phyloP scores from a whole-genome alignment of 2,888 invertebrate species.

The Chrysotoxum bicinctum region DNA sequence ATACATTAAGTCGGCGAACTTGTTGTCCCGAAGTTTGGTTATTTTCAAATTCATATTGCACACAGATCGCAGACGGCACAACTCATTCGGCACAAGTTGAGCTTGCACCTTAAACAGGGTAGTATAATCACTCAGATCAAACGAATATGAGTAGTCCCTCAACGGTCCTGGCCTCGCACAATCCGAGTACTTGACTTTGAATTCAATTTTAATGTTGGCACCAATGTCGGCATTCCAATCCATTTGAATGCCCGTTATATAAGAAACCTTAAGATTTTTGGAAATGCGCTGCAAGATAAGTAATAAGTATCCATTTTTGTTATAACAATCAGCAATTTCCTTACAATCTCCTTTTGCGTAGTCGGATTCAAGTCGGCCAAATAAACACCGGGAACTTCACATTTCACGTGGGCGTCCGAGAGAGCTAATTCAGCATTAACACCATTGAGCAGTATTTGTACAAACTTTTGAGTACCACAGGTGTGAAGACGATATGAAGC shows the following conservation, averaged over 20 bases:
- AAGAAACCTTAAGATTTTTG: slow-evolving; percentile 89
- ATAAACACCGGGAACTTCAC: slow-evolving; percentile 84
- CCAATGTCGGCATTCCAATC: slow-evolving; percentile 84
- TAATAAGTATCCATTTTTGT: not conserved
- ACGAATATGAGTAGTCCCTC: slow-evolving; percentile 86
- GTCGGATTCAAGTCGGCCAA: slow-evolving; percentile 87
- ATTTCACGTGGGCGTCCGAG: slow-evolving; percentile 83
- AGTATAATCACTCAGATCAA: slow-evolving; percentile 91
- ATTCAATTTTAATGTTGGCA: slow-evolving; percentile 85
- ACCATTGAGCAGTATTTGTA: slow-evolving; percentile 89
- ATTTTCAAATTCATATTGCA: slow-evolving; percentile 91
- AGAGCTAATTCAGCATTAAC: slow-evolving; percentile 83
- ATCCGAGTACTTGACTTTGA: slow-evolving; percentile 84
- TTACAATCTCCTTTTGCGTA: slow-evolving; percentile 84
- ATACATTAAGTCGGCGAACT: slow-evolving; percentile 88
- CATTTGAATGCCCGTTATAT: slow-evolving; percentile 91
- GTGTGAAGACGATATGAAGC: slow-evolving; percentile 92
- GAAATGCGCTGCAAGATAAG: slow-evolving; percentile 84
- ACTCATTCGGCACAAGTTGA: slow-evolving; percentile 89
- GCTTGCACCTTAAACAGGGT: slow-evolving; percentile 90
- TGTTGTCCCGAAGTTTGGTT: slow-evolving; percentile 83
- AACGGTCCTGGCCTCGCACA: slow-evolving; percentile 77
- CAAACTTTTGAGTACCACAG: slow-evolving; percentile 91
- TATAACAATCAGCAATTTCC: slow-evolving; percentile 37
- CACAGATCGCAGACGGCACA: slow-evolving; percentile 93